Evolutionary conservation across 2,113 vertebrate genomes (phyloP).

Genomic region (Anser brachyrhynchus): DNA sequence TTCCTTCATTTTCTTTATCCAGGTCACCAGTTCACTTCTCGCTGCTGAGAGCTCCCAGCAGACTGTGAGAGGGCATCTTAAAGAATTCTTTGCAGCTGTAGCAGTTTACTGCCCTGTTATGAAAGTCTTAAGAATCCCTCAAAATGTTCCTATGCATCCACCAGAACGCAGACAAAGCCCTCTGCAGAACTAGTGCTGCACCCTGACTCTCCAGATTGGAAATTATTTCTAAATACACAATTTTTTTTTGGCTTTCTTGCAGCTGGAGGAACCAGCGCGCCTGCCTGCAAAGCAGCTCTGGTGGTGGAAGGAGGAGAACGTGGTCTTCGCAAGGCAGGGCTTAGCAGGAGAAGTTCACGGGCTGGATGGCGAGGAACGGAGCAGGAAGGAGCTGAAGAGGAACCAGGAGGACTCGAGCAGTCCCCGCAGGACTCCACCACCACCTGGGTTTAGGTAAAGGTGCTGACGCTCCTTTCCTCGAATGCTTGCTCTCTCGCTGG

Average conservation of each 20-base stretch:
- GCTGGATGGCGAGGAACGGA: neutral
- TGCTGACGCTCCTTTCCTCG: neutral
- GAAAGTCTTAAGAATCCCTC: neutral
- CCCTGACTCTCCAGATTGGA: neutral
- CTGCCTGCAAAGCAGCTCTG: fast-evolving
- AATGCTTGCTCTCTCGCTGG: neutral
- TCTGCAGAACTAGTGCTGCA: neutral
- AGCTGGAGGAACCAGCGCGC: fast-evolving
- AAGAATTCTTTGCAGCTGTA: neutral
- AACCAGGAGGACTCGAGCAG: neutral
- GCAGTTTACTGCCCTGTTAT: neutral
- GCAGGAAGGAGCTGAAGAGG: neutral
- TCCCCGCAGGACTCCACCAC: neutral
- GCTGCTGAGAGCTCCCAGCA: fast-evolving
- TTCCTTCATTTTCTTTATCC: constrained; percentile 35
- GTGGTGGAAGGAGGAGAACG: fast-evolving
- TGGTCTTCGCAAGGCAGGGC: neutral
- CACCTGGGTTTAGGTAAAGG: fast-evolving
- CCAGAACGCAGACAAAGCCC: neutral
- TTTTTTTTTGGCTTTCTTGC: neutral
- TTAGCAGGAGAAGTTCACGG: neutral
- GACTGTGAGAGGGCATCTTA: neutral
- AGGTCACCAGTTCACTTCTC: constrained; percentile 22
- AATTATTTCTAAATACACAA: neutral
- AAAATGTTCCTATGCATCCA: neutral